Base-by-base conservation (phyloP, 2,113 vertebrate genomes). In the Bambusicola thoracicus region DNA sequence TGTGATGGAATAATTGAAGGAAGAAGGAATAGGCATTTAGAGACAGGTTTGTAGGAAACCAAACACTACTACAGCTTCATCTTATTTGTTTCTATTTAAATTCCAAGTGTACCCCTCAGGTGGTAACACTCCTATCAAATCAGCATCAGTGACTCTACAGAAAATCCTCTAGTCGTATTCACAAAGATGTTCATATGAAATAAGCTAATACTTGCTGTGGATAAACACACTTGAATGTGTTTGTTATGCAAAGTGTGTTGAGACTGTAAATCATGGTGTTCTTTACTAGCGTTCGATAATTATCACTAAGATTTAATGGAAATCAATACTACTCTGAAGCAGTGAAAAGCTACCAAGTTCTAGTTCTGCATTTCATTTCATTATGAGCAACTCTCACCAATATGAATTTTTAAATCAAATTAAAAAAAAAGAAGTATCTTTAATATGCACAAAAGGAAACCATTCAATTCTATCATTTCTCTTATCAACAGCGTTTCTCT, bases 301-400 rank as follows among this genome's bases (percentile, higher is more conserved):
- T 93, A 91, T 68, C 70, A 51, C n/a, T 59, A 87, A 85, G 63
- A 66, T 69, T 82, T 73, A 96, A 89, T n/a, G 22, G 34, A 93
- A 94, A 95, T 95, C 82, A 82, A 81, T 95, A 22, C 2, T 53
- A n/a, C 13, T 70, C 62, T 68, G 43, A 94, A 66, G 12, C 32
- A 78, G 81, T 56, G 6, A 86, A 41, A 72, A 89, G 56, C 13
- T 43, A 36, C 22, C 7, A 62, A n/a, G 6, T 79, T 77, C 25
- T 24, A 68, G 11, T 78, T 92, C 65, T 88, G 14, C 29, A 41
- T 13, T 84, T 68, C 34, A 62, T 30, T 91, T 93, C 21, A 66
- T 87, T 91, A 88, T 79, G 29, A 92, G 27, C 12, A 44, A 24
- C n/a, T 70, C 63, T 55, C 14, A 65, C 55, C 19, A 94, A n/a